Conservation (phyloP, 2,797 vertebrate species). For the Crenichthys baileyi region DNA sequence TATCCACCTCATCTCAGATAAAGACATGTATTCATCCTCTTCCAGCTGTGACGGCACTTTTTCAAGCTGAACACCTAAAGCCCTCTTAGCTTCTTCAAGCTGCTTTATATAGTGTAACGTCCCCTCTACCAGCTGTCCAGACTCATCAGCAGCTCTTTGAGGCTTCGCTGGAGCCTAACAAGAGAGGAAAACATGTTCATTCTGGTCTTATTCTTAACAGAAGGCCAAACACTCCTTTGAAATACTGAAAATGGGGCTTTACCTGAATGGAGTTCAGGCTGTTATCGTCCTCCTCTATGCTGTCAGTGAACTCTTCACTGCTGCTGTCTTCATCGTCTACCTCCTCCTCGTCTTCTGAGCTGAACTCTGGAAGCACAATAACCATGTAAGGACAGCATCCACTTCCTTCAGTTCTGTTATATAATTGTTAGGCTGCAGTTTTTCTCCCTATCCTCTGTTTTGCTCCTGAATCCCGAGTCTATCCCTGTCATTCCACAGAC, state of each 20-base stretch:
- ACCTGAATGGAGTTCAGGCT: conserved; percentile 71
- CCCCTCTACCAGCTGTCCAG: conserved; percentile 44
- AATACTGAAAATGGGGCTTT: conserved; percentile 1
- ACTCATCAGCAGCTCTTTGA: conserved; percentile 28
- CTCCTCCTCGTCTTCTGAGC: conserved; percentile 78
- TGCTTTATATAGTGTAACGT: conserved; percentile 61
- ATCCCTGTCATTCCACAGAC: conserved; percentile 34
- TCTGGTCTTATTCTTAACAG: not conserved
- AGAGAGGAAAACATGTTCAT: not conserved
- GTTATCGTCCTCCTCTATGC: conserved; percentile 83
- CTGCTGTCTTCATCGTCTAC: conserved; percentile 71
- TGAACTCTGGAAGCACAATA: conserved; percentile 77
- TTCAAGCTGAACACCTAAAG: conserved; percentile 78
- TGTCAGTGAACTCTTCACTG: conserved; percentile 86
- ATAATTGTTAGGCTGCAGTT: conserved; percentile 1
- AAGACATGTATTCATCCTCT: conserved; percentile 83
- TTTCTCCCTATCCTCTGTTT: conserved; percentile 4
- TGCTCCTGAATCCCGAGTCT: conserved; percentile 4
- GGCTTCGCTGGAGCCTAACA: conserved; percentile 48
- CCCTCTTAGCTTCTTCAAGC: conserved; percentile 75
- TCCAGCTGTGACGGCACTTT: conserved; percentile 85
- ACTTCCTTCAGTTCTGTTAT: conserved; percentile 11
- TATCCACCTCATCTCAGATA: conserved; percentile 87
- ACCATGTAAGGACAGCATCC: conserved; percentile 33
- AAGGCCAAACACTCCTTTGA: not conserved